phyloP scores from a whole-genome alignment of 1,140 invertebrate genomes.

The Stegodyphus mimosarum region DNA sequence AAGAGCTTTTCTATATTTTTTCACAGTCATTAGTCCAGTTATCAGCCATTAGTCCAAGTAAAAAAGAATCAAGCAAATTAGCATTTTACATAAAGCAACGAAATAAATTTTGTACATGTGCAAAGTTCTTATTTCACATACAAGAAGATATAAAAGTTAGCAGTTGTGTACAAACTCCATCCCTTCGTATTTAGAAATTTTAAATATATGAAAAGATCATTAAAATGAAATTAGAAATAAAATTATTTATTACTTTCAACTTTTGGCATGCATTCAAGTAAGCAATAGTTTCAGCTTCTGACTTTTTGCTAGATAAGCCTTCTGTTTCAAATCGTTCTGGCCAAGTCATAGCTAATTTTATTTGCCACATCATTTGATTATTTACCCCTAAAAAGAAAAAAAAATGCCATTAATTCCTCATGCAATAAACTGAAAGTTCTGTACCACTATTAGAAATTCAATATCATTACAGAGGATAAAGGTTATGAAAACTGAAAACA shows the following conservation, averaged over 20 bases:
- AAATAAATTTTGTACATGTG: too few relatives aligned
- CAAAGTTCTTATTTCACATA: too few relatives aligned
- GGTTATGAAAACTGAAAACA: not conserved
- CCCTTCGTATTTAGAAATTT: not conserved
- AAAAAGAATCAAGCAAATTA: not conserved
- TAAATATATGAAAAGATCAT: not conserved
- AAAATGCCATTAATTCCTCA: not conserved
- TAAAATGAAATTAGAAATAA: not conserved
- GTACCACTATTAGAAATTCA: not conserved
- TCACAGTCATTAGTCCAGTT: not conserved
- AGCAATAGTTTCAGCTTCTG: slow-evolving; percentile 17
- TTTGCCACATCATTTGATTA: not conserved
- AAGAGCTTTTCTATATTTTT: not conserved
- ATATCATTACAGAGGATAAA: not conserved
- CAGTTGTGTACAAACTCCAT: not conserved
- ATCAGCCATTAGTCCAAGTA: not conserved
- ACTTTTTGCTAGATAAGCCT: slow-evolving; percentile 12
- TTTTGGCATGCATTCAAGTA: slow-evolving; percentile 28
- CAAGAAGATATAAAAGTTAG: not conserved
- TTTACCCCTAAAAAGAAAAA: slow-evolving; percentile 1
- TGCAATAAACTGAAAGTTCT: not conserved
- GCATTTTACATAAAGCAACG: not conserved
- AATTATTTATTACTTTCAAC: slow-evolving; percentile 29
- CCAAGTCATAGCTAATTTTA: slow-evolving; percentile 27
- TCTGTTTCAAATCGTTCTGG: slow-evolving; percentile 17